phyloP scores from a whole-genome alignment of 2,113 vertebrate genomes.

The Poicephalus meyeri region DNA sequence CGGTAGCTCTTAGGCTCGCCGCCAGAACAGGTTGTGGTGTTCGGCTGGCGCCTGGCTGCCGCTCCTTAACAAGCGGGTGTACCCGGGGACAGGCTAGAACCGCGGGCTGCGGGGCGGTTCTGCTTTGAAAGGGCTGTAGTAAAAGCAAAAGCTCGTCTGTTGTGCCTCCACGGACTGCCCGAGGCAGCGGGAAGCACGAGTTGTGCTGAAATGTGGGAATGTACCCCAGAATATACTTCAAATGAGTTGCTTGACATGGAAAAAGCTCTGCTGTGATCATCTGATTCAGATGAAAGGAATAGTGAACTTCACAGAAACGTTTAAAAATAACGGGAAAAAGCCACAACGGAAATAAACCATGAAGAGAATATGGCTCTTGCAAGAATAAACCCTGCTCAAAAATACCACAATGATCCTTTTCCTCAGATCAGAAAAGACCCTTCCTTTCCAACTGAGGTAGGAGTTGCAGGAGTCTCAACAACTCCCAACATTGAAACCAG shows the following conservation, averaged over 20 bases:
- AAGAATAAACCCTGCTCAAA: background rate
- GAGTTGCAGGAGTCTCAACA: background rate
- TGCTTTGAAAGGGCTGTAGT: accelerated
- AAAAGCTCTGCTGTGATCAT: background rate
- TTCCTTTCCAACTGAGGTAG: accelerated
- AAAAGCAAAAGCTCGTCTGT: accelerated
- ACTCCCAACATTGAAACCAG: background rate
- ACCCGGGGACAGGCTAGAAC: background rate
- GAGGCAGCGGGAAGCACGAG: accelerated
- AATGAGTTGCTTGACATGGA: background rate
- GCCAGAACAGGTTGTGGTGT: too few species aligned
- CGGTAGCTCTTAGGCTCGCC: background rate
- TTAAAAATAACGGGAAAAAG: background rate
- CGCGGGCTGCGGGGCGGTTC: too few species aligned
- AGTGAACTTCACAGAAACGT: background rate
- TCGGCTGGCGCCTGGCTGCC: background rate
- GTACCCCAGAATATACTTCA: accelerated
- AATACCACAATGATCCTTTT: background rate
- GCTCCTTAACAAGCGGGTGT: accelerated
- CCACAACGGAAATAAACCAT: accelerated
- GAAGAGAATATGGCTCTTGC: too few species aligned
- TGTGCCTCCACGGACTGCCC: accelerated
- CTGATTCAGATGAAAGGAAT: background rate
- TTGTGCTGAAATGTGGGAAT: accelerated
- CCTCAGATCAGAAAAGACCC: background rate